A percentile compares a stretch with the other conserved stretches of the same genome.
Evolutionary conservation across 2,113 vertebrate species (phyloP).

Genomic region (Gobiocypris rarus): DNA sequence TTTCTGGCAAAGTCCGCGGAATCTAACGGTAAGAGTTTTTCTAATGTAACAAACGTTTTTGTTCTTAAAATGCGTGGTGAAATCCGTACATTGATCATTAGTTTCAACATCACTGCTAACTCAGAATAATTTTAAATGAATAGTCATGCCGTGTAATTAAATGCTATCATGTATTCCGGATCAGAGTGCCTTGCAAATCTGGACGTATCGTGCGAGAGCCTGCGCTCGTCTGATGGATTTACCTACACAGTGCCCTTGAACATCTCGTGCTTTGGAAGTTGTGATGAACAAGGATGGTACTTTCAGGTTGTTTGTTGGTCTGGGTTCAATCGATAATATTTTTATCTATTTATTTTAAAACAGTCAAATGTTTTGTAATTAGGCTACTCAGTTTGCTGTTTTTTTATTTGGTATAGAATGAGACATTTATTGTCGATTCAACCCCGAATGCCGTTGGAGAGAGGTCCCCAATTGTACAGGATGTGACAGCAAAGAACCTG

Average conservation of each 20-base stretch:
- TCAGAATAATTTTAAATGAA: rapidly evolving
- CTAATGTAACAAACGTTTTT: neutral
- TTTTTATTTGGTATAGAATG: neutral
- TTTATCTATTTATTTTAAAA: too few species aligned
- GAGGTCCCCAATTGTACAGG: neutral
- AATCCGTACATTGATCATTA: neutral
- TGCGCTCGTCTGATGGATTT: neutral
- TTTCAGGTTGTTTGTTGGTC: neutral
- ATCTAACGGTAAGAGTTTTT: neutral
- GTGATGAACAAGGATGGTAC: neutral
- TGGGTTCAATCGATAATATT: neutral
- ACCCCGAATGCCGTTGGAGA: neutral
- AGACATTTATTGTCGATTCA: constrained; percentile 3
- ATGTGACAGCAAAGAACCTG: neutral
- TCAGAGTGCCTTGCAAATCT: neutral
- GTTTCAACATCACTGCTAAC: neutral
- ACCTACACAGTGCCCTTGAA: neutral
- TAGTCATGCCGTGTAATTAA: neutral
- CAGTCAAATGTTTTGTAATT: neutral
- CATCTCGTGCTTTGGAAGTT: neutral
- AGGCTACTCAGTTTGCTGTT: neutral
- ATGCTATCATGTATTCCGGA: neutral
- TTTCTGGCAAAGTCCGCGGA: neutral
- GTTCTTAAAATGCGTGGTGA: neutral
- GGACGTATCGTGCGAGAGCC: neutral